Conservation (phyloP, 2,888 invertebrate genomes). For the Lasiommata megera region DNA sequence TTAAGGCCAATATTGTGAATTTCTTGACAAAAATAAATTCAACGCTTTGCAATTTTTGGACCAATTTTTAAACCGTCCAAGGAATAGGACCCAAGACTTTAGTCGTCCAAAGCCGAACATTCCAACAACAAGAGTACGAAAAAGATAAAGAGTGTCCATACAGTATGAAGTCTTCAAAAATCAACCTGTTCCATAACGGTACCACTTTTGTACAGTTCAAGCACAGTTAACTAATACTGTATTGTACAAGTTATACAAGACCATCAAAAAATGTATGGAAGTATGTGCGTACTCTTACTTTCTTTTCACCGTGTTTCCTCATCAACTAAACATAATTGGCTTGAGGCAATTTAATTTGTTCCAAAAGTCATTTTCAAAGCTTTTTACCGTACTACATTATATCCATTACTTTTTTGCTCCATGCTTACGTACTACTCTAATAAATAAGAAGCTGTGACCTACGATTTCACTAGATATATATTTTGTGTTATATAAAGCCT, state of each 20-base stretch:
- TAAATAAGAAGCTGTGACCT: too few species aligned
- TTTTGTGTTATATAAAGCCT: too few species aligned
- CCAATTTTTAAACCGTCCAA: too few species aligned
- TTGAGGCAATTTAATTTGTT: constrained; percentile 22
- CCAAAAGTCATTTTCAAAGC: constrained; percentile 25
- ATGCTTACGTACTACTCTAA: background rate
- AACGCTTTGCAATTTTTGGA: too few species aligned
- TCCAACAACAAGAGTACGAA: too few species aligned
- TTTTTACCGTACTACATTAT: background rate
- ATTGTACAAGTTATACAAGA: background rate
- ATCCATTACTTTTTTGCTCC: background rate
- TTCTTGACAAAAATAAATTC: too few species aligned
- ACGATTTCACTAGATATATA: too few species aligned
- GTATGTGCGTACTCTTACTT: constrained; percentile 34
- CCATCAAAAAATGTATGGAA: constrained; percentile 1
- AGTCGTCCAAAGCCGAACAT: too few species aligned
- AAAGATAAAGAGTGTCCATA: too few species aligned
- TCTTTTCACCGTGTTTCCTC: constrained; percentile 25
- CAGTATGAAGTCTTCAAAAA: background rate
- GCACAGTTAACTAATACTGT: background rate
- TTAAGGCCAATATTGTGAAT: too few species aligned
- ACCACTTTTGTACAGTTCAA: background rate
- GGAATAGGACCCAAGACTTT: too few species aligned
- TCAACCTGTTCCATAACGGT: background rate
- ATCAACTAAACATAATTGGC: constrained; percentile 34